Evolutionary conservation across 1,140 invertebrate genomes (phyloP).

Genomic region (Drosophila sechellia): DNA sequence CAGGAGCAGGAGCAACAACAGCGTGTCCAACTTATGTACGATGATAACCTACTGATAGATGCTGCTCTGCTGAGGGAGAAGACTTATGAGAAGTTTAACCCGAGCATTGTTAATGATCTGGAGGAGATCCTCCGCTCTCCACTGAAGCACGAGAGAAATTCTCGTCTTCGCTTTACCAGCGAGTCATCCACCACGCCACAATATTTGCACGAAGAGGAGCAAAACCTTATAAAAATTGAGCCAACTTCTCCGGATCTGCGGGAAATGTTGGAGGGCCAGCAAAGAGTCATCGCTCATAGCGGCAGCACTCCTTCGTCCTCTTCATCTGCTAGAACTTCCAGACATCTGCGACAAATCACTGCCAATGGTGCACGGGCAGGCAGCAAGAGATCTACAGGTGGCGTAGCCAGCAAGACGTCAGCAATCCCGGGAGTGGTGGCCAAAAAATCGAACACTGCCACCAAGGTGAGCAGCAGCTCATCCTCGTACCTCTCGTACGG

Average conservation of each 20-base stretch:
- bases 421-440: not conserved
- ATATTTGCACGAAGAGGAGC: conserved; percentile 70
- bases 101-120: conserved; percentile 79
- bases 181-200: conserved; percentile 75
- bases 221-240: conserved; percentile 79
- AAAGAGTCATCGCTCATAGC: conserved; percentile 30
- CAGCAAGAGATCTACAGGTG: conserved; percentile 25
- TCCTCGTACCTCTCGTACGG: conserved; percentile 67
- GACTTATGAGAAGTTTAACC: conserved; percentile 76
- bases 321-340: conserved; percentile 57
- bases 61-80: conserved; percentile 63
- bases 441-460: conserved; percentile 36
- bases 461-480: conserved; percentile 32
- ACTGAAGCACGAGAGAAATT: conserved; percentile 66
- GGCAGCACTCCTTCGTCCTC: conserved; percentile 41
- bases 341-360: conserved; percentile 59
- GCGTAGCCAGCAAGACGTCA: conserved; percentile 13
- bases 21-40: conserved; percentile 62
- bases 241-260: conserved; percentile 75
- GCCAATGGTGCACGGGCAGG: conserved; percentile 38
- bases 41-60: conserved; percentile 72
- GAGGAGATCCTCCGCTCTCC: conserved; percentile 83
- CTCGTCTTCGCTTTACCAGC: conserved; percentile 70
- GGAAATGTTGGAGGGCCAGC: conserved; percentile 72
- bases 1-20: conserved; percentile 74